Evolutionary conservation across 2,797 vertebrate species (phyloP).

Genomic region (Brotula barbata): DNA sequence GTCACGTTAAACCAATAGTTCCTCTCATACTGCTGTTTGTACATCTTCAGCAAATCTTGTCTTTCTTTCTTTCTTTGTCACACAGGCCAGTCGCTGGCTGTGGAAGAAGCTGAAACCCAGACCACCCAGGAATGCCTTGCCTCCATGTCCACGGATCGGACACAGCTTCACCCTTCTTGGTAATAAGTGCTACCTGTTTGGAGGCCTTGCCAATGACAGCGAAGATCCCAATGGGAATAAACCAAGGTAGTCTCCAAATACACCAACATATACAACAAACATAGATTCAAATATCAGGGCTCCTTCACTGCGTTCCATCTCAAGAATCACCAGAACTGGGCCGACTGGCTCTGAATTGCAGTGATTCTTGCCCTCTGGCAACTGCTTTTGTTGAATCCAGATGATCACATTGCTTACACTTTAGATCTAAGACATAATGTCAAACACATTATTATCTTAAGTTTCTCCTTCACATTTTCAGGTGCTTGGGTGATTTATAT

Average conservation of each 20-base stretch:
- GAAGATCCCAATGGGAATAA: constrained; percentile 95
- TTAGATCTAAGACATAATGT: no score
- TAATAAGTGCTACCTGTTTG: constrained; percentile 96
- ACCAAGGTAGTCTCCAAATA: constrained; percentile 80
- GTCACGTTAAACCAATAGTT: neutral
- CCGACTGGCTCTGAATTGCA: no score
- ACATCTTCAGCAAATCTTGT: neutral
- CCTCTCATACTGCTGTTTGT: neutral
- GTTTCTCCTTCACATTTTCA: constrained; percentile 43
- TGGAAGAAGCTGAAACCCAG: constrained; percentile 97
- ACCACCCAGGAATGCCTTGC: constrained; percentile 81
- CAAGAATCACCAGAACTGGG: no score
- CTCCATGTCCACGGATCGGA: constrained; percentile 92
- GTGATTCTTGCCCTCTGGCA: no score
- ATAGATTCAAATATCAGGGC: no score
- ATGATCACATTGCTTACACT: neutral
- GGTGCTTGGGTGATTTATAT: constrained; percentile 94
- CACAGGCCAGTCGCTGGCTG: constrained; percentile 94
- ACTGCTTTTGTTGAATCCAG: neutral
- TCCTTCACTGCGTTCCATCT: no score
- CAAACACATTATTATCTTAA: neutral
- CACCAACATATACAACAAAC: neutral
- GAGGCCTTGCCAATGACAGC: constrained; percentile 95
- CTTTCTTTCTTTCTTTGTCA: constrained; percentile 3
- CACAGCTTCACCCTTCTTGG: constrained; percentile 94